A percentile compares a stretch with the other conserved stretches of the same genome.
Conservation (phyloP, 2,113 vertebrate genomes). For the Albula goreensis region DNA sequence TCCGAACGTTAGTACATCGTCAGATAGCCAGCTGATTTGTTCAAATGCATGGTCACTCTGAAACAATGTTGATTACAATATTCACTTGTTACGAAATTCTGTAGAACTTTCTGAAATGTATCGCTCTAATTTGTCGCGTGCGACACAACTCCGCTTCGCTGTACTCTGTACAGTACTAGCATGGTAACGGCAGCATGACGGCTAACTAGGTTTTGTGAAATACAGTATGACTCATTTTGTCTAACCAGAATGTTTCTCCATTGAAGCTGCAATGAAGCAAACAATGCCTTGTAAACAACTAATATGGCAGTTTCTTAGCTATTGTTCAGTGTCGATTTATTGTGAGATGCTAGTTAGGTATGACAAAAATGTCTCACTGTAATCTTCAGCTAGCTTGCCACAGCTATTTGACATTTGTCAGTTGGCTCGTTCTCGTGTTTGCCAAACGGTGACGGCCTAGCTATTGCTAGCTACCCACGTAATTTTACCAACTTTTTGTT, state of each 20-base stretch:
- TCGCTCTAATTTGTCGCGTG: not conserved
- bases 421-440: not conserved
- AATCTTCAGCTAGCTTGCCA: not conserved
- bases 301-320: not conserved
- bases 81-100: not conserved
- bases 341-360: not conserved
- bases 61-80: not conserved
- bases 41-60: not conserved
- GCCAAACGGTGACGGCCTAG: not conserved
- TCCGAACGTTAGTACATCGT: not conserved
- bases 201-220: not conserved
- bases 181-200: not conserved
- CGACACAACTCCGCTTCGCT: not conserved
- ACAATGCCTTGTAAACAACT: not conserved
- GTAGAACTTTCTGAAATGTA: not conserved
- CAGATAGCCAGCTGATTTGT: not conserved
- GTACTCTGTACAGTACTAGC: not conserved
- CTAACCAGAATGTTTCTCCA: no score
- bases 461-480: not conserved
- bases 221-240: no score
- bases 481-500: not conserved
- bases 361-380: not conserved
- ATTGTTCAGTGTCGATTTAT: not conserved
- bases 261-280: not conserved
- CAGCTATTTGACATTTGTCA: not conserved